Conservation (phyloP, 1,140 invertebrate genomes). For the Drosophila eugracilis region DNA sequence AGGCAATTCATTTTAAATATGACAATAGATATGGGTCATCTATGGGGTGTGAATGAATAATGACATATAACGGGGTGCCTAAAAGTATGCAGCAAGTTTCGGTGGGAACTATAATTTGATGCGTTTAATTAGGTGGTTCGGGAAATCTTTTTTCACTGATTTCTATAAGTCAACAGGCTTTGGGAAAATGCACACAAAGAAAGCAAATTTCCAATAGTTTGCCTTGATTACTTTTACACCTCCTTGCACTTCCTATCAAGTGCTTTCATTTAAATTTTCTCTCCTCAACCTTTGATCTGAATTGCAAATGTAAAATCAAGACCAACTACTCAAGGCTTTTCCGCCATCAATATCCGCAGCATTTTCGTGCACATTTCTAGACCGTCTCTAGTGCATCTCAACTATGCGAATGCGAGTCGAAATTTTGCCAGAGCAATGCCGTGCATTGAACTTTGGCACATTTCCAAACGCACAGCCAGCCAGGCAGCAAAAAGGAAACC, state of each 20-base stretch:
- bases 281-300: background rate
- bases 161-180: background rate
- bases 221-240: too few relatives aligned
- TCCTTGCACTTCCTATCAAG: too few relatives aligned
- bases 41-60: slow-evolving; percentile 34
- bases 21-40: slow-evolving; percentile 14
- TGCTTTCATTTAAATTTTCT: background rate
- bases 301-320: slow-evolving; percentile 12
- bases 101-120: slow-evolving; percentile 11
- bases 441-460: slow-evolving; percentile 76
- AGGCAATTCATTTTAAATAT: slow-evolving; percentile 21
- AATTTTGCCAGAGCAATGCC: slow-evolving; percentile 51
- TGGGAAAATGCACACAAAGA: background rate
- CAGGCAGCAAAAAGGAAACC: slow-evolving; percentile 5
- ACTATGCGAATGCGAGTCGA: slow-evolving; percentile 46
- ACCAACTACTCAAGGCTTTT: slow-evolving; percentile 13
- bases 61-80: slow-evolving; percentile 29
- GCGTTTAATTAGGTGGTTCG: background rate
- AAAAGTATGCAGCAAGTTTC: slow-evolving; percentile 51
- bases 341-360: background rate
- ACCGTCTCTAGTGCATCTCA: slow-evolving; percentile 14
- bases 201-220: too few relatives aligned
- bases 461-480: slow-evolving; percentile 53
- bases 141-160: background rate
- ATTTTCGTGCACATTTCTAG: slow-evolving; percentile 1